These are phyloP conservation scores for Athalia rosae DNA, from an alignment of 2,888 invertebrate species.

Conservation along the genomic window DNA sequence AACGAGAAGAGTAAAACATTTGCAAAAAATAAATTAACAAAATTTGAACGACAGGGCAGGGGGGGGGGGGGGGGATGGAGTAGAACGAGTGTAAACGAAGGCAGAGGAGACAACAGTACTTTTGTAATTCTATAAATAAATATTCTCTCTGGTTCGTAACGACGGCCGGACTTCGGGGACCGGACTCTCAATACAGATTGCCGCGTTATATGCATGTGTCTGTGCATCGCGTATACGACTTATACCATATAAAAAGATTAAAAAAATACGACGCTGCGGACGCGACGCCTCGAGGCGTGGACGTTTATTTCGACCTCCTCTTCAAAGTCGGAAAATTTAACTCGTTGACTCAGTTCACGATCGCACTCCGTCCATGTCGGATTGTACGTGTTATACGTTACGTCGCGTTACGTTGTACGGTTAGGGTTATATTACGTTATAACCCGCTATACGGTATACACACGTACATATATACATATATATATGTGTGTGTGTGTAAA, in stretches of 20 bases:
- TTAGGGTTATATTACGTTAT: neutral
- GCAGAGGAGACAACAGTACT: neutral
- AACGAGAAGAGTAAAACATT: too few species aligned
- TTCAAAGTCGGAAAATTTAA: neutral
- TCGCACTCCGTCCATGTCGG: constrained; percentile 32
- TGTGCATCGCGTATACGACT: too few species aligned
- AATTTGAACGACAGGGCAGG: too few species aligned
- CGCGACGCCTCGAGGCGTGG: neutral
- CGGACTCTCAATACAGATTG: too few species aligned
- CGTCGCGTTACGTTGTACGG: constrained; percentile 12
- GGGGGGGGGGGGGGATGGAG: neutral
- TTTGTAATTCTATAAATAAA: constrained; percentile 35
- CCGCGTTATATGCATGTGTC: too few species aligned
- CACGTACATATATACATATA: neutral
- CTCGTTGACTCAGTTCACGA: constrained; percentile 32
- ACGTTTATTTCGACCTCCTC: neutral
- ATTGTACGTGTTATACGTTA: constrained; percentile 2
- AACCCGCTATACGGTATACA: neutral
- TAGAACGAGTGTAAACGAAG: neutral
- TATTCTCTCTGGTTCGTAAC: constrained; percentile 18
- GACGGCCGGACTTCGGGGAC: neutral
- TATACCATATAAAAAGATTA: too few species aligned
- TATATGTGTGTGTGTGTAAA: neutral
- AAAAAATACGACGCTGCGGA: too few species aligned
- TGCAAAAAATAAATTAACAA: neutral